These are phyloP conservation scores for Actenoides hombroni DNA, from an alignment of 2,113 vertebrate genomes.

Conservation along the genomic window DNA sequence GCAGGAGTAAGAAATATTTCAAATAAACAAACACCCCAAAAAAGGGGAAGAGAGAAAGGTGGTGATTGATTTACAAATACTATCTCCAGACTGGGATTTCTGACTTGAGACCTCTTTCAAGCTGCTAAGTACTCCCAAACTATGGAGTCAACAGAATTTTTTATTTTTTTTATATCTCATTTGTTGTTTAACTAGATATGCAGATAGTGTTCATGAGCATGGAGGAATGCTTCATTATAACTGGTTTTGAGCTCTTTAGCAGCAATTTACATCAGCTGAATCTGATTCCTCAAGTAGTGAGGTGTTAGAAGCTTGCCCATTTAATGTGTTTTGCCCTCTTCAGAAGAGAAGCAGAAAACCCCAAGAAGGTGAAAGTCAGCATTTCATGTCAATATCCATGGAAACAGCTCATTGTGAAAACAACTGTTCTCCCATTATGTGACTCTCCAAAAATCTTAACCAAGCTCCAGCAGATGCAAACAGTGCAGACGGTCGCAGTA, in stretches of 20 bases:
- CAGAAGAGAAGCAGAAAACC: neutral
- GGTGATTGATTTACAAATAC: neutral
- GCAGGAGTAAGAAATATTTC: neutral
- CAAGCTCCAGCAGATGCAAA: conserved; percentile 45
- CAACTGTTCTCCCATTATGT: neutral
- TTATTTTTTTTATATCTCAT: neutral
- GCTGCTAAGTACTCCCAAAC: neutral
- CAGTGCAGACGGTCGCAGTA: neutral
- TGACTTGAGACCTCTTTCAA: neutral
- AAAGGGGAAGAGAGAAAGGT: neutral
- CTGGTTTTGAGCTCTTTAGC: neutral
- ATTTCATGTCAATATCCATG: neutral
- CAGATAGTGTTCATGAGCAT: neutral
- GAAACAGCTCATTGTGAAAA: neutral
- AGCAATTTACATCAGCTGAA: neutral
- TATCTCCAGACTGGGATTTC: neutral
- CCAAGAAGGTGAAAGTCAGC: neutral
- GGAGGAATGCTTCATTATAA: neutral
- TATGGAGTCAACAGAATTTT: neutral
- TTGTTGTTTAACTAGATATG: neutral
- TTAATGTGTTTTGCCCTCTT: neutral
- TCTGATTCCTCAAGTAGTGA: neutral
- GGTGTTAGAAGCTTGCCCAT: neutral
- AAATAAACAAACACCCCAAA: neutral
- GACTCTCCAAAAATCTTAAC: conserved; percentile 21